Conservation (phyloP, 2,113 vertebrate species). For the Callionymus lyra region DNA sequence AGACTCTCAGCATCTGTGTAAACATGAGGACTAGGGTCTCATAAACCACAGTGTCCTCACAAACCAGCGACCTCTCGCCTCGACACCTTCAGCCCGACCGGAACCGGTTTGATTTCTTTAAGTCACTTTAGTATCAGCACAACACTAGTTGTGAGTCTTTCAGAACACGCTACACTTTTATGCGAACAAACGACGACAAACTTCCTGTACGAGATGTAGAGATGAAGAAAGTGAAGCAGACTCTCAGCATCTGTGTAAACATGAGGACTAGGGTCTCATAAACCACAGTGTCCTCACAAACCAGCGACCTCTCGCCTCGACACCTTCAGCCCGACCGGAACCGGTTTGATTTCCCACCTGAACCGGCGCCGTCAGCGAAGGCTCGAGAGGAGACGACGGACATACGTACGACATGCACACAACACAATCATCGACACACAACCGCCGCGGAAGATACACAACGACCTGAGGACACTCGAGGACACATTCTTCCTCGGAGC, state of each 20-base stretch:
- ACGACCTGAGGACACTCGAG: conserved; percentile 10
- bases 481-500: conserved; percentile 7
- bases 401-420: neutral
- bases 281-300: conserved; percentile 1
- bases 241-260: no score
- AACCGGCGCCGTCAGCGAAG: no score
- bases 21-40: conserved; percentile 4
- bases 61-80: conserved; percentile 6
- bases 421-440: conserved; percentile 4
- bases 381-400: conserved; percentile 9
- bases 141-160: no score
- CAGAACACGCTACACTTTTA: no score
- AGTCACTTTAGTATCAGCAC: no score
- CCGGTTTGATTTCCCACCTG: no score
- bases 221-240: no score
- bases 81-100: conserved; percentile 11
- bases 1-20: no score
- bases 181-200: no score
- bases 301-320: conserved; percentile 5
- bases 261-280: conserved; percentile 4
- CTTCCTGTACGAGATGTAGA: no score
- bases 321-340: conserved; percentile 16
- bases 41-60: neutral
- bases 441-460: conserved; percentile 7
- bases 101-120: no score